Conservation (phyloP, 1,140 invertebrate genomes). For the Aphelinus atriplicis region DNA sequence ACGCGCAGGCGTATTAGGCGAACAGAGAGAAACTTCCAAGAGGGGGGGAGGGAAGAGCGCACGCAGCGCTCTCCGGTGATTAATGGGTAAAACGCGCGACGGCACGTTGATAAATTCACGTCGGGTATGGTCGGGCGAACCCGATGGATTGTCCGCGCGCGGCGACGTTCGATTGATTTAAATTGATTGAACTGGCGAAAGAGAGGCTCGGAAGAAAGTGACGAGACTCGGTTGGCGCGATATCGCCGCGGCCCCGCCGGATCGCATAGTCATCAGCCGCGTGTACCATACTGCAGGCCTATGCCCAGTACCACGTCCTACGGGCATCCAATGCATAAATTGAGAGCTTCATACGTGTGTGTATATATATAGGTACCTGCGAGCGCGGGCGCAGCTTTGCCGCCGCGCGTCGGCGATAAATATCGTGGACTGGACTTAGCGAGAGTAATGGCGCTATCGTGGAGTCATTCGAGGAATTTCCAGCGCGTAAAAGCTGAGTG, state of each 20-base stretch:
- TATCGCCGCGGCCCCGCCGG: no score
- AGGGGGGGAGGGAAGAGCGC: conserved; percentile 13
- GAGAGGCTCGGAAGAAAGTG: conserved; percentile 23
- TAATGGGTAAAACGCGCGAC: conserved; percentile 38
- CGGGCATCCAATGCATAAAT: conserved; percentile 16
- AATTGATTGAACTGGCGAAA: conserved; percentile 22
- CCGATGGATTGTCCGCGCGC: conserved; percentile 30
- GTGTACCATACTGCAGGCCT: not conserved
- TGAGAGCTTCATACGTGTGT: not conserved
- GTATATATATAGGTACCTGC: no score
- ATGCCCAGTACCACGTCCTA: not conserved
- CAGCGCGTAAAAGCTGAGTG: not conserved
- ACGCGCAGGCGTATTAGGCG: no score
- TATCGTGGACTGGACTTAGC: conserved; percentile 16
- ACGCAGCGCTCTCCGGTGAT: conserved; percentile 31
- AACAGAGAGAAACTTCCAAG: no score
- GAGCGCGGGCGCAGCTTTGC: not conserved
- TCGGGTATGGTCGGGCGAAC: conserved; percentile 24
- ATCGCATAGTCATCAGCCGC: not conserved
- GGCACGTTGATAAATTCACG: conserved; percentile 48
- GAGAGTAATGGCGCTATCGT: conserved; percentile 8
- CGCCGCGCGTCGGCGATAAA: not conserved
- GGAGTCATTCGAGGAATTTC: conserved; percentile 8
- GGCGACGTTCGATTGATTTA: conserved; percentile 38
- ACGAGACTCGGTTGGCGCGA: conserved; percentile 23